A percentile compares a stretch with the other conserved stretches of the same genome.
Conservation (phyloP, 2,888 invertebrate species). For the Lepidochrysops patricia region DNA sequence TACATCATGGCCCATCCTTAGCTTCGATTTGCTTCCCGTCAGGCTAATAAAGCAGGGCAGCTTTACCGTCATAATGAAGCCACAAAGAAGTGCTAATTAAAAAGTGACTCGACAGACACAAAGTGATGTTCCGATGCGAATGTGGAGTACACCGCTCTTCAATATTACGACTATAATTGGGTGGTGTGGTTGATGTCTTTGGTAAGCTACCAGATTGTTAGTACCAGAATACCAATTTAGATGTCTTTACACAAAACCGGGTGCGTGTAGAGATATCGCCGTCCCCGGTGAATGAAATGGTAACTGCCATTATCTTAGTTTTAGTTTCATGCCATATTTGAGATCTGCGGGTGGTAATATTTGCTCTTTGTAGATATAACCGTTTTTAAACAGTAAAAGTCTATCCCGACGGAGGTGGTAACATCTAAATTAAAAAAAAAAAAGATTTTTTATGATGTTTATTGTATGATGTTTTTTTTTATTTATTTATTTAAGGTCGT, state of each 20-base stretch:
- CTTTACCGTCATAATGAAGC: conserved; percentile 34
- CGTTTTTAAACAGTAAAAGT: too few relatives aligned
- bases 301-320: not conserved
- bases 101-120: conserved; percentile 65
- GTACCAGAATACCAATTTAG: too few relatives aligned
- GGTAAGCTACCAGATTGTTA: too few relatives aligned
- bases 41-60: conserved; percentile 46
- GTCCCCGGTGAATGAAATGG: not conserved
- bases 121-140: conserved; percentile 38
- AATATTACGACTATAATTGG: not conserved
- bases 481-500: too few relatives aligned
- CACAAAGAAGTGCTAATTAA: conserved; percentile 73
- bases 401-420: too few relatives aligned
- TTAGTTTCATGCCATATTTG: not conserved
- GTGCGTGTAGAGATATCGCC: not conserved
- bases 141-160: not conserved
- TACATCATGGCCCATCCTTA: too few relatives aligned
- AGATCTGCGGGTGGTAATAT: not conserved
- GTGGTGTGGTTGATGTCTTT: not conserved
- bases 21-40: conserved; percentile 54
- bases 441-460: too few relatives aligned
- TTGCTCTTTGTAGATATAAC: too few relatives aligned
- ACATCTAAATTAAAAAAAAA: too few relatives aligned
- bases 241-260: too few relatives aligned
- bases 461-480: too few relatives aligned